Base-by-base conservation (phyloP, 2,888 invertebrate genomes). In the Periphyllus acericola region DNA sequence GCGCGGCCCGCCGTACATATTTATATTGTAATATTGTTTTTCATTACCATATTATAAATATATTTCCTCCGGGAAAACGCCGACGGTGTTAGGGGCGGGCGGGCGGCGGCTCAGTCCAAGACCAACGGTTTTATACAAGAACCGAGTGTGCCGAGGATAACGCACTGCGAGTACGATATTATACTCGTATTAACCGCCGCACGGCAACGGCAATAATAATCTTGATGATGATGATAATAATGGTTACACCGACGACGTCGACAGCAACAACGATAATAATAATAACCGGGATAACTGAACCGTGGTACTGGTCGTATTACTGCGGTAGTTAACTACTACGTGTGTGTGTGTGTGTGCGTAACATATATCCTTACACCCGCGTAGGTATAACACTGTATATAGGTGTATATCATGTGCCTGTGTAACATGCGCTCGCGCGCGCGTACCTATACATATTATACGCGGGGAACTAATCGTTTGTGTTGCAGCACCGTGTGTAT, bases 401-500 rank as follows among this genome's bases (percentile, higher is more conserved):
- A 0, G 78, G 68, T n/a, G 52, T 55, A n/a, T 34, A 29, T 75
- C 75, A 36, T n/a, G 40, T 75, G 25, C 11, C 3, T 34, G 60
- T 60, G 32, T 72, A 52, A 34, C 71, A 71, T 29, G 78, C 60
- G 60, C 36, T 60, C 36, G 36, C 21, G 36, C n/a, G n/a, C n/a
- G n/a, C n/a, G n/a, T n/a, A n/a, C n/a, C n/a, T n/a, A n/a, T n/a
- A n/a, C n/a, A n/a, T n/a, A n/a, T n/a, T 40, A 46, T 32, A 40
- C 74, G 32, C 79, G 80, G 72, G 80, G 80, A 80, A 86, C 86
- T 86, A 86, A 86, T 86, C 86, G 86, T 86, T 80, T 40, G 79
- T 86, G 46, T 46, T 46, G 46, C 14, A 14, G 11, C 40, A 40
- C 40, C 40, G 11, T 76, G 46, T 74, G 71, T 76, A 34, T 74